Conservation (phyloP, 2,888 invertebrate species). For the Meganola albula region DNA sequence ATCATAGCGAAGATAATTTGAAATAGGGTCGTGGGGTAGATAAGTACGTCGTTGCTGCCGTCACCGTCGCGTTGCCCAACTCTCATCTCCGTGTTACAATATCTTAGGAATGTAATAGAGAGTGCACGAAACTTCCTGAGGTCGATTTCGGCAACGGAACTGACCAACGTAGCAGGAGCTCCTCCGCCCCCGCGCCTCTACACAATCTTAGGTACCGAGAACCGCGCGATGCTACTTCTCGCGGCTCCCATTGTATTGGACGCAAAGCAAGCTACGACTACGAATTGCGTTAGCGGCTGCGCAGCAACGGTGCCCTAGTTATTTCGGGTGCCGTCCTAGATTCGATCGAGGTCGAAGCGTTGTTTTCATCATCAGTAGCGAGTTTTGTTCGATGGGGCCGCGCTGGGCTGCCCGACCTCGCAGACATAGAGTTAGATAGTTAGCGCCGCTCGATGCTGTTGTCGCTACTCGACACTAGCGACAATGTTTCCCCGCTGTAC, state of each 20-base stretch:
- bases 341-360: constrained; percentile 65
- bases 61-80: constrained; percentile 1
- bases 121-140: constrained; percentile 43
- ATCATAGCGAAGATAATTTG: neutral
- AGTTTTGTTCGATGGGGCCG: constrained; percentile 68
- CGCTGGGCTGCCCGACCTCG: constrained; percentile 58
- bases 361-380: constrained; percentile 66
- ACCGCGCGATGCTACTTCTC: constrained; percentile 19
- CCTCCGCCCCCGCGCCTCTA: constrained; percentile 18
- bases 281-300: constrained; percentile 60
- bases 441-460: constrained; percentile 30
- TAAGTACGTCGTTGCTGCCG: neutral
- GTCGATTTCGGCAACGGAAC: constrained; percentile 52
- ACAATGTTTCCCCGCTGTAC: constrained; percentile 1
- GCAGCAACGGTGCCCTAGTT: constrained; percentile 73
- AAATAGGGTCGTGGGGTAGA: neutral
- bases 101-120: constrained; percentile 17
- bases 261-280: constrained; percentile 38
- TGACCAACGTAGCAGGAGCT: constrained; percentile 32
- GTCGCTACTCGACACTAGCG: constrained; percentile 4
- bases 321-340: constrained; percentile 73
- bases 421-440: constrained; percentile 46
- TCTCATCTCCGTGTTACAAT: constrained; percentile 4
- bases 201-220: constrained; percentile 8
- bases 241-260: constrained; percentile 36